Percentiles rank a stretch among this genome's conserved stretches.
These are phyloP conservation scores for Dromaius novaehollandiae DNA, from an alignment of 2,113 vertebrate species.

Conservation along the genomic window DNA sequence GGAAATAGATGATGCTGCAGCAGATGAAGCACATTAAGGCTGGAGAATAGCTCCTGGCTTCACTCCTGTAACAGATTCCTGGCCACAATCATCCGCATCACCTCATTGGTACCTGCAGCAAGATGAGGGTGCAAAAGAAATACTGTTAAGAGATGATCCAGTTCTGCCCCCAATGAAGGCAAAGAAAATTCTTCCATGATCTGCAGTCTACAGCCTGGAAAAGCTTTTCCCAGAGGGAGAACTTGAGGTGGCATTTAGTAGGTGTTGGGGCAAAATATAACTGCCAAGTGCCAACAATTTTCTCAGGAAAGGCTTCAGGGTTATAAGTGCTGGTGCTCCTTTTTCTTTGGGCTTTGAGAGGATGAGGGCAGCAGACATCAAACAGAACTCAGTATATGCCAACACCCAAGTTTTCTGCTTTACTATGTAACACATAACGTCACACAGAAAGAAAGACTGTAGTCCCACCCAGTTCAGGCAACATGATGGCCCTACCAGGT, in stretches of 20 bases:
- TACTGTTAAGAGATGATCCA: not conserved
- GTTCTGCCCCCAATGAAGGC: fast-evolving
- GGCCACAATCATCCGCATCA: slow-evolving; percentile 96
- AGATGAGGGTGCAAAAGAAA: not conserved
- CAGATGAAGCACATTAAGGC: not conserved
- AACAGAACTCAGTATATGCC: not conserved
- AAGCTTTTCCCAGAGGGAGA: not conserved
- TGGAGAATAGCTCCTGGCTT: not conserved
- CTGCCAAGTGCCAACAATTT: not conserved
- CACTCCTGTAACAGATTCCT: slow-evolving; percentile 83
- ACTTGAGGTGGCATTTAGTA: not conserved
- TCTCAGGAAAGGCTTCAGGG: not conserved
- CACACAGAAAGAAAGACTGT: not conserved
- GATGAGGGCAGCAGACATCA: not conserved
- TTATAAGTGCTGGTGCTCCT: not conserved
- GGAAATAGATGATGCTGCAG: not conserved
- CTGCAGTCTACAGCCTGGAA: not conserved
- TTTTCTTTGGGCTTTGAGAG: not conserved
- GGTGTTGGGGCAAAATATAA: not conserved
- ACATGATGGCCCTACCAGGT: not conserved
- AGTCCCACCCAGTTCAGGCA: not conserved
- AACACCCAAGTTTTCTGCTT: not conserved
- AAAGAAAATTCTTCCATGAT: not conserved
- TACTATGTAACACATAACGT: not conserved
- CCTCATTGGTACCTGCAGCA: slow-evolving; percentile 91